Conservation (phyloP, 1,140 invertebrate species). For the Anastrepha ludens region DNA sequence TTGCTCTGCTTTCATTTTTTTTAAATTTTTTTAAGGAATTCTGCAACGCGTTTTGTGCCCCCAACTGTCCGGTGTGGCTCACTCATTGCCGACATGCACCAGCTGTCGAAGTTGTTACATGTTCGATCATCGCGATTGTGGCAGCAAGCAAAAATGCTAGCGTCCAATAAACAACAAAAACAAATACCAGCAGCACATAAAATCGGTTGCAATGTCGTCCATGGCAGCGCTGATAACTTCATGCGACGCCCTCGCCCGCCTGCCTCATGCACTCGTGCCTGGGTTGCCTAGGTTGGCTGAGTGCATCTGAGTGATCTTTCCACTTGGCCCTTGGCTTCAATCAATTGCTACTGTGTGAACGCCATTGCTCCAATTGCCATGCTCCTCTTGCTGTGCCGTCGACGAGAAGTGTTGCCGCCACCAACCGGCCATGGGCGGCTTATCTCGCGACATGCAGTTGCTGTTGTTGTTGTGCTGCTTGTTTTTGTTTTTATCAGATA, state of each 20-base stretch:
- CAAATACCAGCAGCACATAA: not conserved
- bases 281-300: not conserved
- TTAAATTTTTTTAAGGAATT: not conserved
- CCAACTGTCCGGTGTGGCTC: constrained; percentile 6
- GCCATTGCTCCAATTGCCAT: constrained; percentile 18
- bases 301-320: constrained; percentile 45
- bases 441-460: constrained; percentile 17
- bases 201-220: constrained; percentile 19
- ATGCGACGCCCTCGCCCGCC: not conserved
- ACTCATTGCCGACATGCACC: not conserved
- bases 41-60: not conserved
- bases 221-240: constrained; percentile 25
- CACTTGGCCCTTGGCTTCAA: constrained; percentile 51
- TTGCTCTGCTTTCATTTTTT: not conserved
- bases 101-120: constrained; percentile 45
- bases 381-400: not conserved
- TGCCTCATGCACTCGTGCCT: constrained; percentile 17
- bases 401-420: not conserved
- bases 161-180: not conserved
- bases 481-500: constrained; percentile 29
- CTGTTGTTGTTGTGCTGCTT: not conserved
- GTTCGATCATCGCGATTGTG: constrained; percentile 18
- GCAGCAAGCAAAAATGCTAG: not conserved
- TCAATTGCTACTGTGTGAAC: constrained; percentile 52
- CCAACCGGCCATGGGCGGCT: not conserved